phyloP scores from a whole-genome alignment of 2,113 vertebrate genomes.

The Microtus ochrogaster region DNA sequence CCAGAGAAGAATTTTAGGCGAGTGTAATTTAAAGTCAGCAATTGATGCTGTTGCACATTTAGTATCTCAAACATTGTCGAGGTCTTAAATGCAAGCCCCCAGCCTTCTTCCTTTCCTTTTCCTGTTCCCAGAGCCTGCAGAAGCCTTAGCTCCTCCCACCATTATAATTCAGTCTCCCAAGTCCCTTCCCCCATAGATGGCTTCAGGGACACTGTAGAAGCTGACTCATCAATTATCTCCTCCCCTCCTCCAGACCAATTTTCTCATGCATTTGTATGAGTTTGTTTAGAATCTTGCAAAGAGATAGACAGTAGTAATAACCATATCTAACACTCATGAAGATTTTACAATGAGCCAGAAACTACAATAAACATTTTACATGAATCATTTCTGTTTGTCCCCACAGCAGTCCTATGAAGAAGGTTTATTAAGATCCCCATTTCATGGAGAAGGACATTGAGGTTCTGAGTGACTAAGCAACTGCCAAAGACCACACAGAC shows the following conservation, averaged over 20 bases:
- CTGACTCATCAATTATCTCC: constrained; percentile 64
- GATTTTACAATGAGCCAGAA: constrained; percentile 69
- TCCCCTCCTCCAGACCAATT: constrained; percentile 62
- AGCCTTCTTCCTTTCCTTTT: not conserved
- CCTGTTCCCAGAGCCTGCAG: not conserved
- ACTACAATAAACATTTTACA: constrained; percentile 64
- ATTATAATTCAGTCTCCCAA: constrained; percentile 52
- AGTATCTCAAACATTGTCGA: not conserved
- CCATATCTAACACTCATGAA: constrained; percentile 61
- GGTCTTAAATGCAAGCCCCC: not conserved
- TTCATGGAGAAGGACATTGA: constrained; percentile 58
- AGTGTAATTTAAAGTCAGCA: constrained; percentile 27
- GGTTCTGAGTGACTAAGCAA: constrained; percentile 29
- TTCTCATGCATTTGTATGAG: constrained; percentile 77
- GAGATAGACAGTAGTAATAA: constrained; percentile 68
- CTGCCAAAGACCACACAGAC: not conserved
- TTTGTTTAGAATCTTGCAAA: constrained; percentile 51
- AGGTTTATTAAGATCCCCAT: constrained; percentile 44
- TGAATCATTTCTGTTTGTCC: constrained; percentile 61
- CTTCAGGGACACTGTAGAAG: constrained; percentile 56
- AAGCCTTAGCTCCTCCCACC: constrained; percentile 18
- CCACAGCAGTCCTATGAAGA: not conserved
- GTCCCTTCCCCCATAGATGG: constrained; percentile 47
- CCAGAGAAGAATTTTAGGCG: not conserved
- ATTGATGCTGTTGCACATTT: constrained; percentile 25